These are phyloP conservation scores for Wiebesia pumilae DNA, from an alignment of 1,140 invertebrate genomes.

Conservation along the genomic window DNA sequence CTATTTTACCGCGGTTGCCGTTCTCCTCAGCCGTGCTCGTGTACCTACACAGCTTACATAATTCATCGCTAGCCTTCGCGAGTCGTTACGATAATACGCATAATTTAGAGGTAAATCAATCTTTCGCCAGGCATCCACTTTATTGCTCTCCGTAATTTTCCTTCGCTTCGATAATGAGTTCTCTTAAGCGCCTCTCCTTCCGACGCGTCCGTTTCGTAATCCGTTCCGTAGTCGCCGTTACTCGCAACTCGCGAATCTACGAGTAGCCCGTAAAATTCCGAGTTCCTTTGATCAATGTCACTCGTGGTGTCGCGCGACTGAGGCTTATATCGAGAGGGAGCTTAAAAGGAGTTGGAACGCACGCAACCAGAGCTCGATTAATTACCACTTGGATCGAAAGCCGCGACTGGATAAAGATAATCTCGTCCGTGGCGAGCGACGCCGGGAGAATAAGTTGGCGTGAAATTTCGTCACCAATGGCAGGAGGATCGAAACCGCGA, in stretches of 20 bases:
- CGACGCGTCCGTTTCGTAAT: no score
- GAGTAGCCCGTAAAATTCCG: no score
- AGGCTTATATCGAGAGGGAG: not conserved
- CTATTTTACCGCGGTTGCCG: not conserved
- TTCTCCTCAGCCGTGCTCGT: not conserved
- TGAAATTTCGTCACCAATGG: slow-evolving; percentile 21
- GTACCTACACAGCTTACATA: not conserved
- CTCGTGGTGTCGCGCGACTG: not conserved
- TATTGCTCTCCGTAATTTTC: not conserved
- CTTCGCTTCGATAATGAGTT: no score
- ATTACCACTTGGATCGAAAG: not conserved
- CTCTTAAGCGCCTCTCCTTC: no score
- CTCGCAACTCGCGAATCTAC: no score
- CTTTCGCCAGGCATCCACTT: not conserved
- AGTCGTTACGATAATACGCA: slow-evolving; percentile 1
- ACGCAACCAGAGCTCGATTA: not conserved
- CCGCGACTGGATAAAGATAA: not conserved
- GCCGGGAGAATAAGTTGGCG: not conserved
- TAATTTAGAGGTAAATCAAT: not conserved
- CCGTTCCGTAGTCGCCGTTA: no score
- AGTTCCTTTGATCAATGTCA: not conserved
- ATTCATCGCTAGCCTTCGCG: not conserved
- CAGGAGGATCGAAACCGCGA: not conserved
- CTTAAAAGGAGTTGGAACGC: not conserved
- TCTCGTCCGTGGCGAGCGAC: not conserved